Conservation (phyloP, 2,113 vertebrate species). For the Ophiodon elongatus region DNA sequence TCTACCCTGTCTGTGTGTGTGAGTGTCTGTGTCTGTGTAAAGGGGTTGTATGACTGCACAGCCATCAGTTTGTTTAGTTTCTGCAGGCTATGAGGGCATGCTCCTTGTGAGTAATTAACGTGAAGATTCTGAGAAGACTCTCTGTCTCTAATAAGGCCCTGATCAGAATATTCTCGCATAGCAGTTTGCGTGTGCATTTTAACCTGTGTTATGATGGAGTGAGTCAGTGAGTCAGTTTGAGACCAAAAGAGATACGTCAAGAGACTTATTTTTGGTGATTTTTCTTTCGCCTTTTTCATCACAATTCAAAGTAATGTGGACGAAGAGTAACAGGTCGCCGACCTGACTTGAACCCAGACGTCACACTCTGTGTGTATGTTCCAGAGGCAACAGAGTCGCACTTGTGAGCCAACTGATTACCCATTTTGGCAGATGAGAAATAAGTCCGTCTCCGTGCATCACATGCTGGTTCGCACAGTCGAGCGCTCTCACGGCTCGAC, state of each 20-base stretch:
- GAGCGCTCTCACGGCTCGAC: conserved; percentile 14
- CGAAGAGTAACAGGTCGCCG: not conserved
- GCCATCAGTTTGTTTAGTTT: conserved; percentile 44
- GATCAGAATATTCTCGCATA: too few species aligned
- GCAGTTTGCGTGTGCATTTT: not conserved
- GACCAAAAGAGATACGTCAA: not conserved
- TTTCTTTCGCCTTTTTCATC: not conserved
- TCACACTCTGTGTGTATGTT: not conserved
- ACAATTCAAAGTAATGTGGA: not conserved
- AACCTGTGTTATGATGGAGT: not conserved
- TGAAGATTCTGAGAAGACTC: conserved; percentile 4
- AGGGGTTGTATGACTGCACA: not conserved
- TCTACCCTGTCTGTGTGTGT: conserved; percentile 13
- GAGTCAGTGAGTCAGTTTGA: not conserved
- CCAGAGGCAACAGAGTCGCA: not conserved
- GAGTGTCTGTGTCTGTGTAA: not conserved
- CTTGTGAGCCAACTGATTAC: conserved; percentile 10
- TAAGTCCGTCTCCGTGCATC: conserved; percentile 34
- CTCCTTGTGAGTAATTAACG: conserved; percentile 16
- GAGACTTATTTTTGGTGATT: not conserved
- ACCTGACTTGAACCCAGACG: not conserved
- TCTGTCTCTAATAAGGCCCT: not conserved
- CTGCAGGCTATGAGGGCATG: conserved; percentile 35
- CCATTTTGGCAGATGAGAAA: conserved; percentile 41
- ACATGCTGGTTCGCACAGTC: conserved; percentile 55